Conservation (phyloP, 2,113 vertebrate species). For the Peromyscus californicus region DNA sequence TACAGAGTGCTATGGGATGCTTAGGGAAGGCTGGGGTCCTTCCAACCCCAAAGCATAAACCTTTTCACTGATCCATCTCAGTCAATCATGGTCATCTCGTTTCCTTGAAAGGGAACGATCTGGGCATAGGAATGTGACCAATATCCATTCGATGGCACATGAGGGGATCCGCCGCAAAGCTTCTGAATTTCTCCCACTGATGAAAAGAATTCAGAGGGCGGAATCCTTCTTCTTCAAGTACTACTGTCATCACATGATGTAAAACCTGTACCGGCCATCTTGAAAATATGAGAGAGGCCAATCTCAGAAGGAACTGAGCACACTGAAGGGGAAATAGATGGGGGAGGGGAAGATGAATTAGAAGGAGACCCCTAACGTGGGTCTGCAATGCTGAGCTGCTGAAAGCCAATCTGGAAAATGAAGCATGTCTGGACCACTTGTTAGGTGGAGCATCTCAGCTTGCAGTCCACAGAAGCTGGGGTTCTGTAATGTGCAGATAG, state of each 20-base stretch:
- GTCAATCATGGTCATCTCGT: not conserved
- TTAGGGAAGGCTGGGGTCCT: not conserved
- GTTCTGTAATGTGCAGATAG: not conserved
- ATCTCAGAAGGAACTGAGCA: not conserved
- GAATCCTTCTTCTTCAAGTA: slow-evolving; percentile 29
- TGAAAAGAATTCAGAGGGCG: not conserved
- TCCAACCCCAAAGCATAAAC: not conserved
- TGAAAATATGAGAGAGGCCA: slow-evolving; percentile 11
- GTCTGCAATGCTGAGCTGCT: not conserved
- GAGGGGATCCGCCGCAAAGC: not conserved
- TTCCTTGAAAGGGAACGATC: not conserved
- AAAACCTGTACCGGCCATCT: slow-evolving; percentile 4
- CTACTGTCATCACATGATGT: not conserved
- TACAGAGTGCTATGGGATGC: not conserved
- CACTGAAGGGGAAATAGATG: not conserved
- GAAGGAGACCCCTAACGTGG: not conserved
- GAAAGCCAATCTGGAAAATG: slow-evolving; percentile 4
- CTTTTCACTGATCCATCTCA: not conserved
- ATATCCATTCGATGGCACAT: not conserved
- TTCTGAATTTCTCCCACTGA: not conserved
- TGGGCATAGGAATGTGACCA: not conserved
- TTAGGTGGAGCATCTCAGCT: not conserved
- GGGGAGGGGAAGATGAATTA: too few species aligned
- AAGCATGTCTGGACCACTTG: not conserved
- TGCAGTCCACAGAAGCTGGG: not conserved